Evolutionary conservation across 2,888 invertebrate genomes (phyloP).

Genomic region (Cryptus armator): DNA sequence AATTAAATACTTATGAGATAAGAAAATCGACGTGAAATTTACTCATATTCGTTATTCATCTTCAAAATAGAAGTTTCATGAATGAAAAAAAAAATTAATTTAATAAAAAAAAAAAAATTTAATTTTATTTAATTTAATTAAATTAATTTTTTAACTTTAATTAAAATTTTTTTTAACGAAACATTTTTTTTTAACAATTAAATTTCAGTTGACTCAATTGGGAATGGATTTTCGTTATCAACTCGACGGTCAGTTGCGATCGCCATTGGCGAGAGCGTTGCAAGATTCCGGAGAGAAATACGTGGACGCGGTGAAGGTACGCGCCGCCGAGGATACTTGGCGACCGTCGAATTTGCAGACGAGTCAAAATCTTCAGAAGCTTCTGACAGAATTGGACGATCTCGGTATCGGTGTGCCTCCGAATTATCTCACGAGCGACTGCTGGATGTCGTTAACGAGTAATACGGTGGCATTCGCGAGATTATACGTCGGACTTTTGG

Average conservation of each 20-base stretch:
- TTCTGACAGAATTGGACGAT: constrained; percentile 80
- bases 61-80: too few relatives aligned
- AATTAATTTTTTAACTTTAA: too few relatives aligned
- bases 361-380: constrained; percentile 82
- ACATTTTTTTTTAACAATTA: neutral
- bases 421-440: constrained; percentile 86
- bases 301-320: constrained; percentile 92
- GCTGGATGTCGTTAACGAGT: constrained; percentile 91
- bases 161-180: too few relatives aligned
- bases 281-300: constrained; percentile 93
- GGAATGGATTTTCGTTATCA: constrained; percentile 97
- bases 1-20: too few relatives aligned
- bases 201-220: constrained; percentile 86
- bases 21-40: too few relatives aligned
- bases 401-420: constrained; percentile 79
- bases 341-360: constrained; percentile 93
- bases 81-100: too few relatives aligned
- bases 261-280: constrained; percentile 91
- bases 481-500: constrained; percentile 90
- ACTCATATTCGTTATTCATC: too few relatives aligned
- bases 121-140: too few relatives aligned
- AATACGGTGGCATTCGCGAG: constrained; percentile 94
- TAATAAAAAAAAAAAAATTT: too few relatives aligned
- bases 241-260: constrained; percentile 93
- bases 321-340: constrained; percentile 94